These are phyloP conservation scores for Chiridota heheva DNA, from an alignment of 35 echinoderm and acorn worm species.

Conservation along the genomic window DNA sequence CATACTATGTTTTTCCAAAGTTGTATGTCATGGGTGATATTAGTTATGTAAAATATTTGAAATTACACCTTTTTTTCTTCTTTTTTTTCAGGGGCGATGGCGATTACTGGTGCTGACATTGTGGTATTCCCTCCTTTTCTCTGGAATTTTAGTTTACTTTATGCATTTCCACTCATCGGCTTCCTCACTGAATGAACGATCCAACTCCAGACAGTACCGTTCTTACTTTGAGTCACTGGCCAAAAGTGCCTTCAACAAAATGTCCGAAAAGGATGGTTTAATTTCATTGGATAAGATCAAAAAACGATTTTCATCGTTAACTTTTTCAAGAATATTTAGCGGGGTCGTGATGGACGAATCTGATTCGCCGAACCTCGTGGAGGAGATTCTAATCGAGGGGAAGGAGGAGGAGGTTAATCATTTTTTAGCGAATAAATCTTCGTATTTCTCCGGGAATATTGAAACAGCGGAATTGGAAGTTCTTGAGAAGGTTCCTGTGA, in stretches of 20 bases:
- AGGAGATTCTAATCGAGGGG: slow-evolving; percentile 31
- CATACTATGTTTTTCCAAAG: no score
- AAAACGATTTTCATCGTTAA: slow-evolving; percentile 20
- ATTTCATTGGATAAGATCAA: slow-evolving; percentile 24
- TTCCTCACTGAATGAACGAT: background rate
- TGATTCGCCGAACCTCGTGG: background rate
- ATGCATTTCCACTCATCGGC: slow-evolving; percentile 41
- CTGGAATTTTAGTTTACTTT: slow-evolving; percentile 36
- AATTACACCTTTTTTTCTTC: background rate
- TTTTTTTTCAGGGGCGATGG: slow-evolving; percentile 42
- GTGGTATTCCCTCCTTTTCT: slow-evolving; percentile 46
- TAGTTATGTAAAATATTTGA: no score
- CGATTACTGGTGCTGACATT: slow-evolving; percentile 49
- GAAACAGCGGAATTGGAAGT: background rate
- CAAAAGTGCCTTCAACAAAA: background rate
- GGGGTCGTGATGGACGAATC: slow-evolving; percentile 9
- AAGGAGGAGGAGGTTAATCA: slow-evolving; percentile 34
- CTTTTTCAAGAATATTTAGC: slow-evolving; percentile 33
- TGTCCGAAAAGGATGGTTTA: background rate
- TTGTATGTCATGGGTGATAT: no score
- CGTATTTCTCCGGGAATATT: background rate
- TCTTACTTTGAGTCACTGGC: slow-evolving; percentile 19
- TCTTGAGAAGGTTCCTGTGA: slow-evolving; percentile 28
- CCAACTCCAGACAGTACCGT: background rate
- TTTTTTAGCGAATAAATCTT: slow-evolving; percentile 19